Base-by-base conservation (phyloP, 1,140 invertebrate species). In the Bemisia tabaci region DNA sequence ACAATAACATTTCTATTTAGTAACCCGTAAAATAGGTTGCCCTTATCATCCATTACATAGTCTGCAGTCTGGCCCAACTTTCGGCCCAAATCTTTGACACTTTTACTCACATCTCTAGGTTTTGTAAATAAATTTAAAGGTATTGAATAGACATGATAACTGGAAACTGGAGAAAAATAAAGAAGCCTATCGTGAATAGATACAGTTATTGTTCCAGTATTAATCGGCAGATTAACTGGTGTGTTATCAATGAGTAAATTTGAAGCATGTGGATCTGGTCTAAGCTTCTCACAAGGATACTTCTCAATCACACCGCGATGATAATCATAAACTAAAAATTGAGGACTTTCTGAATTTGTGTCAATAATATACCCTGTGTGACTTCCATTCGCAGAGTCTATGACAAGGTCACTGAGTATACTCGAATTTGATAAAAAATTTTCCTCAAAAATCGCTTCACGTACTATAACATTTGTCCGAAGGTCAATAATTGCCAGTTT, bases 401-500 rank as follows among this genome's bases (percentile, higher is more conserved):
- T 48, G 33, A 48, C 33, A 5, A 48, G 17, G 17, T 48, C 33
- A 48, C 33, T 48, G 5, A 48, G 17, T 9, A 48, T 48, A 48
- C 33, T 48, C 5, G 33, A 48, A 48, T 48, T 48, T 48, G 33
- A 17, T 17, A 48, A 48, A 48, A 48, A 48, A 48, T 48, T 48
- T 17, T 48, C 33, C 33, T 48, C 33, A 48, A 48, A 48, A 48
- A 48, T 17, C 33, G 33, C 33, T 17, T 48, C 33, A 9, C 48
- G 2, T 9, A 65, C 59, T 21, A 65, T 65, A 48, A 65, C 39
- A 59, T 65, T 65, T 62, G 22, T 78, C 64, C 86, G 85, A 1
- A 88, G 75, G 71, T 88, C 83, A 26, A 87, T 79, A n/a, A 88
- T 78, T 0, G 87, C 81, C 12, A 89, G 71, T 65, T 85, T 83